Evolutionary conservation across 2,888 invertebrate genomes (phyloP), one percentile per base, ranked within the genome.

Genomic region (Corbicula japonica): DNA sequence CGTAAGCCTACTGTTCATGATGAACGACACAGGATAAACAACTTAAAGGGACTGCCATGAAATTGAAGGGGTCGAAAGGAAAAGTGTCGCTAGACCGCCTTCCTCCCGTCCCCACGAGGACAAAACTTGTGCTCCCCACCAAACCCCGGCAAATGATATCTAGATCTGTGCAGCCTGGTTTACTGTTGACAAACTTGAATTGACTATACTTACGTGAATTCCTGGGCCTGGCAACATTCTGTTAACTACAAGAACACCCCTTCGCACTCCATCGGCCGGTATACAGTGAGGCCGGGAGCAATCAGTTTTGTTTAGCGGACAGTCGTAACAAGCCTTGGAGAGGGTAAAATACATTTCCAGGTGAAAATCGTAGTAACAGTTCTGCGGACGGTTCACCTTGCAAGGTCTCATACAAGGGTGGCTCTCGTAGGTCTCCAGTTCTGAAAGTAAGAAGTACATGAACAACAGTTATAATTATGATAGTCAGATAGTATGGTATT

Each of bases 181-280:
- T n/a, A n/a, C n/a, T n/a, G n/a, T n/a, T n/a, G 8, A 38, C 18
- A 12, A 38, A 38, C 8, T 38, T 12, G 15, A 38, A 12, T 18
- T 38, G 12, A 52, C 10, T 8, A 26, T 23, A 21, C 54, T 75
- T 72, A 89, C 89, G 61, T 88, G 86, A 69, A 98, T 95, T 0
- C 96, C 94, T 0, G 98, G 98, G 54, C 98, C 98, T 0, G 98
- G 98, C 95, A 98, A 95, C 94, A 96, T 96, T 79, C 98, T 95
- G 94, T 98, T 98, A 8, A 97, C 95, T 1, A 84, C 80, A 10
- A 96, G 95, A 32, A 98, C 94, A 0, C 96, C 95, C 80, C 97
- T 95, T 76, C 95, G 95, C 50, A 96, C 95, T 0, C 98, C 98
- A 92, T 98, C 97, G 0, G 96, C 97, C 0, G 97, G 95, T 75